Base-by-base conservation (phyloP, 1,140 invertebrate species). In the Sesamia nonagrioides region DNA sequence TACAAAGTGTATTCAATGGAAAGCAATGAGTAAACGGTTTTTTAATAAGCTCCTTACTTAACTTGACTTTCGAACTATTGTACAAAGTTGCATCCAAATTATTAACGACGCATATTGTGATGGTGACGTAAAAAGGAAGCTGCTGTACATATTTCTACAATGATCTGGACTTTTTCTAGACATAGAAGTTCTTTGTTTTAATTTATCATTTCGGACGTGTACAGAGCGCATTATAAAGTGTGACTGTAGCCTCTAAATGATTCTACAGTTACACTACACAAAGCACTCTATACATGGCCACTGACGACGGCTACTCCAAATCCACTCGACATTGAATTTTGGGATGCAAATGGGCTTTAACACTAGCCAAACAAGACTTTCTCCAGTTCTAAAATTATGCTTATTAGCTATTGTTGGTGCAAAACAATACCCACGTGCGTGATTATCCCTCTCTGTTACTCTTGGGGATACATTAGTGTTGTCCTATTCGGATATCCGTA, bases 401-500 rank as follows among this genome's bases (percentile, higher is more conserved):
- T 63, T 33, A 75, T 63, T 61, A 77, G 77, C 48, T 40, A 74
- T 73, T 82, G 74, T 69, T 60, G 76, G 78, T 71, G 61, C 66
- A 79, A 85, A 78, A 82, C 77, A 86, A 83, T 82, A 18, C 58
- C 60, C 60, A 68, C 74, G 74, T 77, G 61, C 48, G 33, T 77
- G 58, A 52, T 68, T 35, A 13, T 33, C 48, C 54, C 21, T 56
- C 74, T 77, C 58, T 63, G 21, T 60, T 42, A 68, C 40, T 77
- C 33, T 72, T 72, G 45, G 15, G 50, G n/a, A 72, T 60, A 78
- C 75, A 83, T 72, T 48, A 27, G 61, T 77, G 74, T 77, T 82
- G 73, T 73, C 73, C 75, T 78, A 75, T 79, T 89, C 89, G 88
- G 88, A 93, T 86, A 91, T 91, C 90, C 91, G 90, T 88, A 87